A percentile compares a stretch with the other conserved stretches of the same genome.
These are phyloP conservation scores for Herminia tarsipennalis DNA, from an alignment of 2,888 invertebrate species.

Conservation along the genomic window DNA sequence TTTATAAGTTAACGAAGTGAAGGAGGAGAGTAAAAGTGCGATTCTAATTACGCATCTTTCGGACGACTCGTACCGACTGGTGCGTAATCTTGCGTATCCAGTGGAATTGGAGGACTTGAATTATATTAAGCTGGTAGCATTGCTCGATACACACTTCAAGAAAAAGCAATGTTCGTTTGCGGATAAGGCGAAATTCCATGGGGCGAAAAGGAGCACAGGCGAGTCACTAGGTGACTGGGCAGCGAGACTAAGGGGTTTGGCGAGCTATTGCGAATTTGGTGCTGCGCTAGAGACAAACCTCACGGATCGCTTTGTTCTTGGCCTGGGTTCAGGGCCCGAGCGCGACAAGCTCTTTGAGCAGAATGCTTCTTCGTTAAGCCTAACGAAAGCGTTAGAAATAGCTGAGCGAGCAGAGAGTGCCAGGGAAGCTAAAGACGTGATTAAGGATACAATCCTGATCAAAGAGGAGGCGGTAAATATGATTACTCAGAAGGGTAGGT, in stretches of 20 bases:
- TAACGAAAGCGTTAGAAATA: neutral
- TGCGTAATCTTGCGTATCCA: neutral
- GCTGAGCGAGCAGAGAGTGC: neutral
- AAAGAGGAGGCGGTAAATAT: neutral
- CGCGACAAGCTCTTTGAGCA: neutral
- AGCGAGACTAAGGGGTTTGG: neutral
- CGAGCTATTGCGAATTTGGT: neutral
- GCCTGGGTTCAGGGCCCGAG: neutral
- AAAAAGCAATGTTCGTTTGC: neutral
- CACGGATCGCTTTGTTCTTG: neutral
- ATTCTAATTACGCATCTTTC: neutral
- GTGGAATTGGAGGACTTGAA: neutral
- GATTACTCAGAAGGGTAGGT: neutral
- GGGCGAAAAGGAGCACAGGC: neutral
- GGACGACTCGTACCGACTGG: neutral
- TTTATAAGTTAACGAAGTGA: neutral
- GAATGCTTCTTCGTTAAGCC: neutral
- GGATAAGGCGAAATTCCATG: neutral
- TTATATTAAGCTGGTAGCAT: neutral
- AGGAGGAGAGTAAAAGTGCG: neutral
- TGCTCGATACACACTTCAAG: neutral
- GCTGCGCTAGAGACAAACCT: neutral
- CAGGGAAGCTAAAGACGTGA: neutral
- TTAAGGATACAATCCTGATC: neutral
- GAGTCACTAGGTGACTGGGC: neutral